Evolutionary conservation across 2,113 vertebrate species (phyloP), one percentile per base, ranked within the genome.

Genomic region (Amazona guildingii): DNA sequence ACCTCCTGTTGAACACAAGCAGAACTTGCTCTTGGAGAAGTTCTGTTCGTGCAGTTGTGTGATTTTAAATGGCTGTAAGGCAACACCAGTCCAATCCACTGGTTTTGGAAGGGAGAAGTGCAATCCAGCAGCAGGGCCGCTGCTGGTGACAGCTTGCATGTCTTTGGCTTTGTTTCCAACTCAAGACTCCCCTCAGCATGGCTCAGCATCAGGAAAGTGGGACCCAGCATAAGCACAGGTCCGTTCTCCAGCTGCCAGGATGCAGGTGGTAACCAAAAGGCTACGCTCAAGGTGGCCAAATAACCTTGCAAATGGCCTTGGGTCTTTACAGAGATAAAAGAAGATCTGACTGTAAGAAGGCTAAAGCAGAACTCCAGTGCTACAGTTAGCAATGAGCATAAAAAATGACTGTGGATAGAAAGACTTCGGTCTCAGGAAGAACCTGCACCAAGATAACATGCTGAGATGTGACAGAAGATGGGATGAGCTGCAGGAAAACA

Each of bases 71-170:
- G 48, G 85, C 69, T 6, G 0, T 9, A 13, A 52, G 51, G 75
- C 24, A 37, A n/a, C 6, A 21, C 25, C 52, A 59, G 39, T 9
- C 52, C 67, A 9, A 13, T 39, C 64, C 62, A 68, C 72, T 6
- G 31, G 5, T 66, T 83, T n/a, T 43, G 70, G 82, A 92, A 93
- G 63, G n/a, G 52, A 48, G 35, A 35, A 61, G 13, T 19, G 63
- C 44, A 86, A 72, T 25, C 18, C 59, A 88, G 79, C 85, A 95
- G 86, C 92, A 70, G 59, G 75, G 14, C 62, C 0, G 0, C 20
- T 41, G 67, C 72, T 86, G 43, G 15, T 43, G 63, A 88, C 94
- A 90, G 90, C 92, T 39, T 88, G 82, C 49, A 63, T 67, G 27
- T 51, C 17, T 62, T 83, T 37, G 49, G 61, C 61, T 82, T 62